Conservation (phyloP, 2,113 vertebrate genomes). For the Phycodurus eques region DNA sequence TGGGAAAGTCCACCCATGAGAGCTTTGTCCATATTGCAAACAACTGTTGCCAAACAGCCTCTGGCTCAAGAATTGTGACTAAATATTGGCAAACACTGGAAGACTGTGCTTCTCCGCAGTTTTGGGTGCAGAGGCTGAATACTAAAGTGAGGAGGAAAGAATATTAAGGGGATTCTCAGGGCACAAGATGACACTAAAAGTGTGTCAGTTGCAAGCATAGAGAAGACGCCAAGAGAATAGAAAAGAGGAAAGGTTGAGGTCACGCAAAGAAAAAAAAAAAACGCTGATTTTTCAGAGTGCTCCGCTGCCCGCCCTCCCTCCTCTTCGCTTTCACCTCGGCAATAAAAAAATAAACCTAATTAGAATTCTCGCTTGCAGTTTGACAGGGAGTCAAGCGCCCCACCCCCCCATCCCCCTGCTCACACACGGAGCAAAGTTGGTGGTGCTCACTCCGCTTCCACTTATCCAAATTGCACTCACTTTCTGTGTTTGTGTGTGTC, state of each 20-base stretch:
- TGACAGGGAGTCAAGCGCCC: constrained; percentile 8
- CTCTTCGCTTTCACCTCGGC: neutral
- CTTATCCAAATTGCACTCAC: constrained; percentile 5
- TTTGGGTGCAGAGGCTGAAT: neutral
- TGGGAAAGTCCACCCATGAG: neutral
- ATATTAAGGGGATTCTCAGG: neutral
- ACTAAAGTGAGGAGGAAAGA: neutral
- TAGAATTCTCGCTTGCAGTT: constrained; percentile 7
- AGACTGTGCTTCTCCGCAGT: neutral
- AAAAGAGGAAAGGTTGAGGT: constrained; percentile 7
- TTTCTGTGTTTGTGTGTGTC: neutral
- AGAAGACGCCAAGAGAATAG: neutral
- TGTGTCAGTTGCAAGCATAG: neutral
- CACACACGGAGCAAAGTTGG: constrained; percentile 1
- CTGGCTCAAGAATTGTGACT: neutral
- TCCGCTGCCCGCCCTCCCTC: neutral
- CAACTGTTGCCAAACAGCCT: neutral
- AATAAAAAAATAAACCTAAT: constrained; percentile 11
- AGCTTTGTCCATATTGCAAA: neutral
- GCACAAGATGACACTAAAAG: neutral
- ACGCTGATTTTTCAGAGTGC: constrained; percentile 7
- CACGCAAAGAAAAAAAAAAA: neutral
- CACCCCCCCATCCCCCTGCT: neutral
- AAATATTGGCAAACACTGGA: neutral
- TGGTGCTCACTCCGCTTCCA: neutral